Percentiles rank a stretch among this genome's conserved stretches.
Conservation (phyloP, 2,797 vertebrate genomes). For the Trichosurus vulpecula region DNA sequence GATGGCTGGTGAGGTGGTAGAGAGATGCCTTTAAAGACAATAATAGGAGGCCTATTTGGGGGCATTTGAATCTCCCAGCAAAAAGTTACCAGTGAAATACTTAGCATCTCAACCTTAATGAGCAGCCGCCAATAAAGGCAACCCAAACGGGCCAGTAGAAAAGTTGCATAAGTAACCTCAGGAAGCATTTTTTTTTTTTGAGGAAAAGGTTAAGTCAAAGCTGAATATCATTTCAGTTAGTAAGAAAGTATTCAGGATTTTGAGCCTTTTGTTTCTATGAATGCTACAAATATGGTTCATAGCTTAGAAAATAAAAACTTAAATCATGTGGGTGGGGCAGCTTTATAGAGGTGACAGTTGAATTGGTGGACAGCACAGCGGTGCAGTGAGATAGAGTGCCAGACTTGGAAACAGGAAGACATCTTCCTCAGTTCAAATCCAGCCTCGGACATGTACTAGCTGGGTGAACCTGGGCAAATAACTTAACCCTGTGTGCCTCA, state of each 20-base stretch:
- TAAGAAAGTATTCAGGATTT: not conserved
- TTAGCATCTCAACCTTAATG: not conserved
- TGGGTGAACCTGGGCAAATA: not conserved
- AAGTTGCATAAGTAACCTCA: not conserved
- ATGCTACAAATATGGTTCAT: not conserved
- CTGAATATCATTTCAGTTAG: not conserved
- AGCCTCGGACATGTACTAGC: not conserved
- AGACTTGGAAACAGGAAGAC: not conserved
- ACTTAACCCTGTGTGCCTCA: not conserved
- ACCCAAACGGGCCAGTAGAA: not conserved
- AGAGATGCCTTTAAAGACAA: not conserved
- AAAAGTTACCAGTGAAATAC: not conserved
- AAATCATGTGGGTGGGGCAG: not conserved
- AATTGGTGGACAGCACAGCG: not conserved
- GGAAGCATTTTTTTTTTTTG: not conserved
- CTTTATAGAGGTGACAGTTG: not conserved
- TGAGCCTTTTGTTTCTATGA: not conserved
- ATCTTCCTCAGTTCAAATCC: not conserved
- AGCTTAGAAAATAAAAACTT: not conserved
- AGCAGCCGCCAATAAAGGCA: not conserved
- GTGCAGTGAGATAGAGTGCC: not conserved
- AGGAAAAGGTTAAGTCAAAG: not conserved
- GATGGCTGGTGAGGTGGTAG: not conserved
- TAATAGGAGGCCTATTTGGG: not conserved
- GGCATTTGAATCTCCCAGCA: not conserved